Evolutionary conservation across 2,888 invertebrate species (phyloP), one percentile per base, ranked within the genome.

Genomic region (Sisyra nigra): DNA sequence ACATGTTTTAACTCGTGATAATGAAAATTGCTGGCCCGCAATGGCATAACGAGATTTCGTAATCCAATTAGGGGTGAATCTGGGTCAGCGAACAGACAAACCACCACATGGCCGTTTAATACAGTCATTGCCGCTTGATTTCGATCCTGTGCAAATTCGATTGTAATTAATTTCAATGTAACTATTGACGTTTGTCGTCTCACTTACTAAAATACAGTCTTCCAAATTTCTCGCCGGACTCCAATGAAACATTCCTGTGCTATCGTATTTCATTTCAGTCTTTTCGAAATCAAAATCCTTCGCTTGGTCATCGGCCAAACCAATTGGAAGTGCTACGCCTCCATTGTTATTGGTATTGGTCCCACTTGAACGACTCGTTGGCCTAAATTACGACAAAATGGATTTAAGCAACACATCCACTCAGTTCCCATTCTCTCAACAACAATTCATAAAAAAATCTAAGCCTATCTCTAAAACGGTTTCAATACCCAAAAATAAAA

Each of bases 231-330:
- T 82, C 47, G 94, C 92, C 44, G 94, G 94, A 62, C 94, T 94
- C 98, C 98, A 99, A 64, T 98, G 97, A 68, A 99, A 99, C 98
- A 99, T 99, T 51, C 98, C 98, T 50, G 98, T 99, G 53, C 94
- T 94, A 68, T 99, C 98, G 67, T 98, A 93, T 65, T 92, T 92
- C 92, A 92, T 93, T 76, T 92, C 92, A 66, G 92, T 91, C 74
- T 91, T 92, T 71, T 92, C 92, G 69, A 93, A 92, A 70, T 92
- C 92, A 68, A 92, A 92, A 67, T 93, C 92, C 65, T 91, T 91
- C 52, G 91, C 88, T 69, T 92, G 91, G 67, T 92, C 92, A 63
- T 92, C 92, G 47, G 91, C 91, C 56, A 92, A 76, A 45, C 91
- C 91, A 44, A 91, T 87, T 54, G 89, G 88, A 56, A 92, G 69